Evolutionary conservation across 2,888 invertebrate genomes (phyloP).

Genomic region (Tortrix viridana): DNA sequence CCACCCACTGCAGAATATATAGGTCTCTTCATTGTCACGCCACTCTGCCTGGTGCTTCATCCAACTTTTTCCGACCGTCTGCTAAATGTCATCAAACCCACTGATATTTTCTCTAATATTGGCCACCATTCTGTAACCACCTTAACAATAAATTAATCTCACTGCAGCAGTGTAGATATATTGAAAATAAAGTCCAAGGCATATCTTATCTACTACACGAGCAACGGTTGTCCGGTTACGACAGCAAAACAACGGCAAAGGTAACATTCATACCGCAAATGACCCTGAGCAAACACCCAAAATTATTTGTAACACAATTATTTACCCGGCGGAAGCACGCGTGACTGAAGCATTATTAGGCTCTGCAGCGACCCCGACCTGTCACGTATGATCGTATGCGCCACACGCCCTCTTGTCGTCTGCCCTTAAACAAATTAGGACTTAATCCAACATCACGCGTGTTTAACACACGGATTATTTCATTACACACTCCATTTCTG

Average conservation of each 20-base stretch:
- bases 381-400: conserved; percentile 40
- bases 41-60: no score
- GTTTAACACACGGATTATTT: conserved; percentile 66
- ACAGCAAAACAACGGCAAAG: neutral
- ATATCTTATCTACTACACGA: neutral
- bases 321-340: conserved; percentile 29
- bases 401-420: conserved; percentile 47
- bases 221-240: neutral
- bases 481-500: conserved; percentile 48
- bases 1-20: no score
- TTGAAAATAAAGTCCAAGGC: no score
- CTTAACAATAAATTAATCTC: no score
- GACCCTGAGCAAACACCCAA: conserved; percentile 12
- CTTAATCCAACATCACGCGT: conserved; percentile 62
- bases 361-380: conserved; percentile 1
- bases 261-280: conserved; percentile 8
- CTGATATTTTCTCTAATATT: no score
- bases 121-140: no score
- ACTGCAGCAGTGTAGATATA: no score
- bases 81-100: no score
- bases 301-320: conserved; percentile 17
- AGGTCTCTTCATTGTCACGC: no score
- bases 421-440: conserved; percentile 58
- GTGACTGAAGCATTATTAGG: conserved; percentile 22
- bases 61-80: no score